Conservation (phyloP, 2,888 invertebrate species). For the Agriotes lineatus region DNA sequence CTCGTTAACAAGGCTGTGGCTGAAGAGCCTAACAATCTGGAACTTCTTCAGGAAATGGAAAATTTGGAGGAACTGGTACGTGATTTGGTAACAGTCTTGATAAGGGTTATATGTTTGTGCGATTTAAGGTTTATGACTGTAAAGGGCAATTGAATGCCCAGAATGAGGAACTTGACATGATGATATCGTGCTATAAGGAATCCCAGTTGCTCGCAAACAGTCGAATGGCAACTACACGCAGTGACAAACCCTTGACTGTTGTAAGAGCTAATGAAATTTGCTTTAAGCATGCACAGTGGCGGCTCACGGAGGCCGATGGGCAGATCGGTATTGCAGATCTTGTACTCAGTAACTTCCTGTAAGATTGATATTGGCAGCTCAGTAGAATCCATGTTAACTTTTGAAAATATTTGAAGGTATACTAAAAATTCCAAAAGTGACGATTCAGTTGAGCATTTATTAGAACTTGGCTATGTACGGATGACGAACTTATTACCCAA, state of each 20-base stretch:
- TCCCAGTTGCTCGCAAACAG: constrained; percentile 74
- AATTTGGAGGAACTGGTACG: constrained; percentile 75
- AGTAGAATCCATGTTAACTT: neutral
- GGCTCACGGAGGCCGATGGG: constrained; percentile 97
- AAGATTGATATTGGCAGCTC: constrained; percentile 59
- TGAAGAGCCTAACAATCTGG: constrained; percentile 74
- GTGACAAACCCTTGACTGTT: constrained; percentile 80
- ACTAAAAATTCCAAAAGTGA: constrained; percentile 97
- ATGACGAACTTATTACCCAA: constrained; percentile 96
- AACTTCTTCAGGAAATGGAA: constrained; percentile 77
- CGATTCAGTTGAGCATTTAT: constrained; percentile 96
- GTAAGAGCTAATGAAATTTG: constrained; percentile 94
- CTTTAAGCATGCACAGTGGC: constrained; percentile 98
- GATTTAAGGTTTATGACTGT: constrained; percentile 81
- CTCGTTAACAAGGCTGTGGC: constrained; percentile 84
- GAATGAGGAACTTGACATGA: constrained; percentile 95
- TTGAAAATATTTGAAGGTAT: constrained; percentile 71
- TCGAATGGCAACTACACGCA: constrained; percentile 74
- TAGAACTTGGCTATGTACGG: constrained; percentile 95
- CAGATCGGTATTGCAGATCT: constrained; percentile 98
- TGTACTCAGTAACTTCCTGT: constrained; percentile 95
- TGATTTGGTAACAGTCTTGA: neutral
- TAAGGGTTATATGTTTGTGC: neutral
- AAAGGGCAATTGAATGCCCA: constrained; percentile 89
- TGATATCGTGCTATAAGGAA: constrained; percentile 93